Evolutionary conservation across 2,113 vertebrate species (phyloP).

Genomic region (Barbus barbus): DNA sequence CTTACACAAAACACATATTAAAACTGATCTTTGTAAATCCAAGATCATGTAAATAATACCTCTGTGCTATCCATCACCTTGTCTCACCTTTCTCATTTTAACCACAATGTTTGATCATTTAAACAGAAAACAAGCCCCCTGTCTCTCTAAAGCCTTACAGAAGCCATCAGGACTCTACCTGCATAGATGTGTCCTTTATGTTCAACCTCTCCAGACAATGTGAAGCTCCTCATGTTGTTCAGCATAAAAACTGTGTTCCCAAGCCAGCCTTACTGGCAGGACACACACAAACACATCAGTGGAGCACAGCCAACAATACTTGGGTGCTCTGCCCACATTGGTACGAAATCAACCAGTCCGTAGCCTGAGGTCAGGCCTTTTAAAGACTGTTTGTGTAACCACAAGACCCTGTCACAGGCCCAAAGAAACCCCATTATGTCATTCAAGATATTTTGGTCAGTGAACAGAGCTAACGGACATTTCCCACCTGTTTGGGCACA

Average conservation of each 20-base stretch:
- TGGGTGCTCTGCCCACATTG: conserved; percentile 52
- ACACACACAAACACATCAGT: conserved; percentile 48
- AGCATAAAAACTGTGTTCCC: conserved; percentile 61
- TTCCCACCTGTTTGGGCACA: conserved; percentile 72
- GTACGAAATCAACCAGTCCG: conserved; percentile 45
- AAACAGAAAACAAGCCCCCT: not conserved
- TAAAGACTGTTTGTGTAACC: conserved; percentile 79
- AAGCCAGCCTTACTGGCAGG: conserved; percentile 38
- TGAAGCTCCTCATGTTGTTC: conserved; percentile 73
- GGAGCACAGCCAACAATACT: conserved; percentile 44
- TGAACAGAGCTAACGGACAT: conserved; percentile 62
- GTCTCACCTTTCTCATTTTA: not conserved
- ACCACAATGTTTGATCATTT: not conserved
- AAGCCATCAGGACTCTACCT: conserved; percentile 68
- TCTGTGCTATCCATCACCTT: not conserved
- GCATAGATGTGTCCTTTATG: conserved; percentile 63
- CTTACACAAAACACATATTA: not conserved
- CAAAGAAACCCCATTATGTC: conserved; percentile 76
- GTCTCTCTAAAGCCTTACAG: not conserved
- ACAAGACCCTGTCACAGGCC: conserved; percentile 62
- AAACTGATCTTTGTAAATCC: not conserved
- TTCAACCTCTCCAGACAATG: conserved; percentile 59
- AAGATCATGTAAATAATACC: not conserved
- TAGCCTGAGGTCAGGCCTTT: conserved; percentile 74
- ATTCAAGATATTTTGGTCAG: conserved; percentile 85